These are phyloP conservation scores for Threskiornis aethiopicus DNA, from an alignment of 2,797 vertebrate genomes.

Conservation along the genomic window DNA sequence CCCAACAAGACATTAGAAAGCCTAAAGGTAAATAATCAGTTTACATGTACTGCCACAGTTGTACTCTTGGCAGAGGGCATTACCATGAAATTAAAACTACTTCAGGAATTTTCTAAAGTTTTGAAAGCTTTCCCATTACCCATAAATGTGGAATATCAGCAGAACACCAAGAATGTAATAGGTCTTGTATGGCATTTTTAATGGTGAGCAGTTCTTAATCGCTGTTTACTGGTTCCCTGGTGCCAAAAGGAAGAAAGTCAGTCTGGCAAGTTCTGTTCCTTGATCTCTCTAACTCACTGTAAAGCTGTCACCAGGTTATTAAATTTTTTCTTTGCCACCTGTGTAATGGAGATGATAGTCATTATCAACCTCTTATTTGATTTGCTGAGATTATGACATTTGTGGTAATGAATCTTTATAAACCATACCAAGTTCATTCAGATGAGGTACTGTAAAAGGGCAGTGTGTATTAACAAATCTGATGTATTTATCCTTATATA, in stretches of 20 bases:
- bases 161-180: neutral
- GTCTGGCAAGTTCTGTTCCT: neutral
- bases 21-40: neutral
- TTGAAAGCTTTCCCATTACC: neutral
- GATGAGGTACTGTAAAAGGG: neutral
- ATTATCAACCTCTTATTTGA: constrained; percentile 38
- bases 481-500: neutral
- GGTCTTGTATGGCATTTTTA: neutral
- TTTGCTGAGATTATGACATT: neutral
- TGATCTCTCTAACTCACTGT: neutral
- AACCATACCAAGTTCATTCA: neutral
- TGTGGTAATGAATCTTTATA: neutral
- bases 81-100: neutral
- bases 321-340: neutral
- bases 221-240: neutral
- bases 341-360: constrained; percentile 5
- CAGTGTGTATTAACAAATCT: neutral
- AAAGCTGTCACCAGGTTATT: neutral
- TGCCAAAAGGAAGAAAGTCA: neutral
- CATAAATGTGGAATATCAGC: neutral
- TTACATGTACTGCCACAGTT: neutral
- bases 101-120: neutral
- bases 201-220: neutral
- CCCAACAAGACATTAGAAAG: neutral
- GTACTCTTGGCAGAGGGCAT: neutral